A percentile compares a stretch with the other conserved stretches of the same genome.
Evolutionary conservation across 2,888 invertebrate genomes (phyloP).

Genomic region (Helicoverpa assulta): DNA sequence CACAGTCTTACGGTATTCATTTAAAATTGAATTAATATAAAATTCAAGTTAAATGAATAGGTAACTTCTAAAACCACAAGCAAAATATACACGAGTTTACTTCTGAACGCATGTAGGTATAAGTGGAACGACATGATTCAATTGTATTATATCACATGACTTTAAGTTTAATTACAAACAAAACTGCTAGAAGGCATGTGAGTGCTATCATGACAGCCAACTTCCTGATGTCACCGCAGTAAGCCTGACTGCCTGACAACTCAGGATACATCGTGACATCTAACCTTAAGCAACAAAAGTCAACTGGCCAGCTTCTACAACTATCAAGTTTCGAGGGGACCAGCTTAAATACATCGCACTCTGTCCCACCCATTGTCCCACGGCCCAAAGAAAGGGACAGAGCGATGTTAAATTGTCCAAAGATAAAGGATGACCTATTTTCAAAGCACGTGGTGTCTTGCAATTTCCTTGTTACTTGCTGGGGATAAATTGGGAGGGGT

Average conservation of each 20-base stretch:
- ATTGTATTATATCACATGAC: slow-evolving; percentile 1
- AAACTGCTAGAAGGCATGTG: slow-evolving; percentile 25
- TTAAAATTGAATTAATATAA: too few relatives aligned
- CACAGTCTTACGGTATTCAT: too few relatives aligned
- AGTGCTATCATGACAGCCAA: slow-evolving; percentile 33
- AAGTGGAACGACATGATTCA: neutral
- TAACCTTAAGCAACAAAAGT: slow-evolving; percentile 56
- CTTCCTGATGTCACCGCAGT: slow-evolving; percentile 48
- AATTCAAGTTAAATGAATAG: neutral
- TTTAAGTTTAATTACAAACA: slow-evolving; percentile 15
- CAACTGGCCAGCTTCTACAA: slow-evolving; percentile 57
- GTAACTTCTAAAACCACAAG: slow-evolving; percentile 18
- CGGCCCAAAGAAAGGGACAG: slow-evolving; percentile 68
- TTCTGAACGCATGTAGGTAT: neutral
- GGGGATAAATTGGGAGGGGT: slow-evolving; percentile 40
- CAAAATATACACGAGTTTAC: slow-evolving; percentile 2
- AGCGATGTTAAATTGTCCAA: slow-evolving; percentile 72
- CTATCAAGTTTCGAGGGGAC: slow-evolving; percentile 63
- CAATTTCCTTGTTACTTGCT: slow-evolving; percentile 64
- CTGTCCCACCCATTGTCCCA: slow-evolving; percentile 57
- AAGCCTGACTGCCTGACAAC: slow-evolving; percentile 34
- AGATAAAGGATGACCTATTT: slow-evolving; percentile 86
- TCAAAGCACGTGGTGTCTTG: slow-evolving; percentile 80
- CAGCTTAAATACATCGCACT: slow-evolving; percentile 55
- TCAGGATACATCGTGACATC: slow-evolving; percentile 60